Conservation (phyloP, 2,113 vertebrate species). For the Dasyurus viverrinus region DNA sequence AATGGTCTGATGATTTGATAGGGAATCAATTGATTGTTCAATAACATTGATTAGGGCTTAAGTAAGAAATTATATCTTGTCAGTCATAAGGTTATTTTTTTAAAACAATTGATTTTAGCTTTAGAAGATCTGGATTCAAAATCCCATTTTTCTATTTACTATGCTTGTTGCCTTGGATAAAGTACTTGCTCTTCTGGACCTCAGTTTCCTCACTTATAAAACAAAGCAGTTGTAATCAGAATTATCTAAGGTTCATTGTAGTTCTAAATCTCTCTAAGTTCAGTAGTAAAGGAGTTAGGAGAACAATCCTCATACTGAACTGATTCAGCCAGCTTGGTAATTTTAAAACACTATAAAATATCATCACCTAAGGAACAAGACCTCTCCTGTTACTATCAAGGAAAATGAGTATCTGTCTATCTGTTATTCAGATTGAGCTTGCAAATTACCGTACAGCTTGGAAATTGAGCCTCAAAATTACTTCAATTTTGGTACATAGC, state of each 20-base stretch:
- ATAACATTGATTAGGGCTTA: not conserved
- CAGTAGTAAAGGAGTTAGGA: slow-evolving; percentile 17
- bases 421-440: slow-evolving; percentile 70
- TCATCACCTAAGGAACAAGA: slow-evolving; percentile 48
- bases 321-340: slow-evolving; percentile 56
- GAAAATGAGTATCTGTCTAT: slow-evolving; percentile 77
- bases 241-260: not conserved
- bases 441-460: slow-evolving; percentile 65
- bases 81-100: not conserved
- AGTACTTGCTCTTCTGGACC: not conserved
- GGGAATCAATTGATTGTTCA: slow-evolving; percentile 2
- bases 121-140: not conserved
- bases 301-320: slow-evolving; percentile 21
- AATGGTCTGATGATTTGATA: not conserved
- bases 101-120: not conserved
- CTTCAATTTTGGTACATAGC: slow-evolving; percentile 67
- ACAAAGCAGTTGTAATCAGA: not conserved
- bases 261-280: not conserved
- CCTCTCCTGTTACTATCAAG: slow-evolving; percentile 68
- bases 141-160: not conserved
- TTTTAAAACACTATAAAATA: slow-evolving; percentile 72
- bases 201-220: not conserved
- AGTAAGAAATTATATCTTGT: not conserved
- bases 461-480: slow-evolving; percentile 62
- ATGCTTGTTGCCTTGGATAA: not conserved